Base-by-base conservation (phyloP, 2,888 invertebrate species). In the Cecidostiba fungosa region DNA sequence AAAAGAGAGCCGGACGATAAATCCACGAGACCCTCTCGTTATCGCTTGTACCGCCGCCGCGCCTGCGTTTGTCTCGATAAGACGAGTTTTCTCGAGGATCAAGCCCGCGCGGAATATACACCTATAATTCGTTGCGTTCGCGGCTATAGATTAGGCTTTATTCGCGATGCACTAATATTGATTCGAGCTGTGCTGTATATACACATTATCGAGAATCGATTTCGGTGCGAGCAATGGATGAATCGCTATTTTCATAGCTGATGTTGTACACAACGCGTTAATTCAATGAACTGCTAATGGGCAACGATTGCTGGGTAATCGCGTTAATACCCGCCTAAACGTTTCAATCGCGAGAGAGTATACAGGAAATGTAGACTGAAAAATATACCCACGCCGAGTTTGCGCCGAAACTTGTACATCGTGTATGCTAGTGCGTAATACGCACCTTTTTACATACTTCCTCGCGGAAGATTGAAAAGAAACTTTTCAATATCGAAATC, bases 401-500 rank as follows among this genome's bases (percentile, higher is more conserved):
- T 12, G 14, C 32, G 29, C 32, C 19, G 0, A 54, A 54, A 54
- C 54, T 54, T n/a, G 54, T 54, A 54, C 3, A 19, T 8, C 39
- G 39, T 39, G 39, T n/a, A n/a, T n/a, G n/a, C n/a, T 6, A 39
- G 39, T 39, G 39, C 39, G 39, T 39, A n/a, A 39, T 39, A 43
- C 43, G 43, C 12, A 12, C 12, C 74, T 29, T 47, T 29, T 54
- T 43, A 19, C 29, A 47, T 1, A 47, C 19, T 16, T 16, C 19
- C 19, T 43, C 43, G 66, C 47, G 36, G 54, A 72, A 85, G 81
- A 85, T 85, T 82, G 85, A 73, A 85, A 85, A 77, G 81, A 80
- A 84, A 76, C 76, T 85, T 85, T 84, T 81, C 70, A 72, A 85
- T 72, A 85, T 81, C 26, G 81, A 81, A 77, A 62, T 81, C 62